phyloP scores from a whole-genome alignment of 2,113 vertebrate genomes.

The Macquaria ambigua region DNA sequence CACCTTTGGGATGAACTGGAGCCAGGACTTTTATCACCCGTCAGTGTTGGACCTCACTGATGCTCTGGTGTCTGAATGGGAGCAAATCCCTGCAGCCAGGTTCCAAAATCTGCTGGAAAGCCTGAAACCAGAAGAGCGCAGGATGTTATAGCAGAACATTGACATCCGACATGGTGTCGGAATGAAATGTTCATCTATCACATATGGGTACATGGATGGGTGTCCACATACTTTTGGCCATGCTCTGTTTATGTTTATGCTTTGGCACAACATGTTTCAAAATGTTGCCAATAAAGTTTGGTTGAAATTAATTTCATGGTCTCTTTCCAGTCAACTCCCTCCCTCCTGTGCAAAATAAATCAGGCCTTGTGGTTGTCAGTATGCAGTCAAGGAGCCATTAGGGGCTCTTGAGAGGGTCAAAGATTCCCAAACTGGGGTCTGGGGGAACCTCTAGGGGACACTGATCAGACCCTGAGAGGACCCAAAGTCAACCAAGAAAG shows the following conservation, averaged over 20 bases:
- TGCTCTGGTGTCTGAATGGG: background rate
- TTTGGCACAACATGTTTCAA: background rate
- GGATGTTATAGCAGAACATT: background rate
- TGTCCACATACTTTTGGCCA: background rate
- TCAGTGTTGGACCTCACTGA: background rate
- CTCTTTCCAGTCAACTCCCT: background rate
- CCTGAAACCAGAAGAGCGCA: background rate
- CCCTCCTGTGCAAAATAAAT: background rate
- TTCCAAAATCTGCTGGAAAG: background rate
- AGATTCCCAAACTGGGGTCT: slow-evolving; percentile 6
- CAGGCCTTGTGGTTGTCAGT: background rate
- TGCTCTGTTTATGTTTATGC: background rate
- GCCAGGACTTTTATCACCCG: background rate
- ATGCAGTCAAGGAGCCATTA: background rate
- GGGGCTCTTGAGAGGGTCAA: background rate
- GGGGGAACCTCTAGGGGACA: background rate
- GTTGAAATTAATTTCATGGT: background rate
- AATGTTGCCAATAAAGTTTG: too few species aligned
- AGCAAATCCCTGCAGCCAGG: background rate
- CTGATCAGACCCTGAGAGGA: background rate
- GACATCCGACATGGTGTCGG: background rate
- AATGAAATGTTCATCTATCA: background rate
- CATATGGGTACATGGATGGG: background rate
- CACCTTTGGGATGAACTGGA: background rate
- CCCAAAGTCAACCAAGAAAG: background rate